Conservation (phyloP, 2,797 vertebrate genomes). For the Fistularia commersonii region DNA sequence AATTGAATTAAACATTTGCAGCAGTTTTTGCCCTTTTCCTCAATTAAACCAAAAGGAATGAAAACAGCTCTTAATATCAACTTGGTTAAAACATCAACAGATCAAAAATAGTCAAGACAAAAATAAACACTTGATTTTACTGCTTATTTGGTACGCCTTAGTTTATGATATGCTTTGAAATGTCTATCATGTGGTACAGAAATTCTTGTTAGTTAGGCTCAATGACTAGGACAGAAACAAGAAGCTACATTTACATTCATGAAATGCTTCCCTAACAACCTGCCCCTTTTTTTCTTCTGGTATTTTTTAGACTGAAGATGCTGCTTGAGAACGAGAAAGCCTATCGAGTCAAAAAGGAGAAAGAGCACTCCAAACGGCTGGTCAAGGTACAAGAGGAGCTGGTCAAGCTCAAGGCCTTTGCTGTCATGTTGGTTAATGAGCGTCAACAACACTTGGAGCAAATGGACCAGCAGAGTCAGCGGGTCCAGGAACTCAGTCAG, state of each 20-base stretch:
- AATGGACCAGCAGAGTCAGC: constrained; percentile 90
- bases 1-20: constrained; percentile 52
- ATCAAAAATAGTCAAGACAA: background rate
- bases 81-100: no score
- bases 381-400: constrained; percentile 89
- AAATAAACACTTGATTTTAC: no score
- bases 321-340: constrained; percentile 95
- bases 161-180: background rate
- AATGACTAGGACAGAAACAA: background rate
- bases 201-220: background rate
- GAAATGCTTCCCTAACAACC: constrained; percentile 9
- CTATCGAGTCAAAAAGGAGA: constrained; percentile 91
- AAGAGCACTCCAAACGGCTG: constrained; percentile 87
- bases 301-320: constrained; percentile 84
- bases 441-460: constrained; percentile 95
- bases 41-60: constrained; percentile 29
- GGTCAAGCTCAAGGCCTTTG: constrained; percentile 94
- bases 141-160: no score
- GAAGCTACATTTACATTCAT: background rate
- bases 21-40: constrained; percentile 41
- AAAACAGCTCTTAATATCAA: constrained; percentile 16
- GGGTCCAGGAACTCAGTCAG: constrained; percentile 87
- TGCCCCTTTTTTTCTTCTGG: background rate
- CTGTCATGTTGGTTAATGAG: constrained; percentile 97
- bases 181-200: background rate